Evolutionary conservation across 2,888 invertebrate genomes (phyloP).

Genomic region (Acanthacorydalis orientalis): DNA sequence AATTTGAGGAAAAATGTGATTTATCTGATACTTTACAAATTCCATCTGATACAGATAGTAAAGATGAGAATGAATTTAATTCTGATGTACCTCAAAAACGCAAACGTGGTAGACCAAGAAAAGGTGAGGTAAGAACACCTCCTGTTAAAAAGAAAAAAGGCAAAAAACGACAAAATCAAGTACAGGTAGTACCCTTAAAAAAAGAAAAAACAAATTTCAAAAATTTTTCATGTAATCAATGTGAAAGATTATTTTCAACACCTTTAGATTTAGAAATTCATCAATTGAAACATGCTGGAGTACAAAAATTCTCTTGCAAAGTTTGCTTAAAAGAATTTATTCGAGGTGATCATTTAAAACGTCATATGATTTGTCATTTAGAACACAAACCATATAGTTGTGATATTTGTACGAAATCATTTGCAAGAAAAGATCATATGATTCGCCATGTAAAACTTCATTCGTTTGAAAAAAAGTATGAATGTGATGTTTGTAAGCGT

Average conservation of each 20-base stretch:
- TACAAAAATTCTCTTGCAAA: background rate
- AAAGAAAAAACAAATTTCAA: background rate
- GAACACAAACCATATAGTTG: slow-evolving; percentile 24
- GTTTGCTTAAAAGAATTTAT: slow-evolving; percentile 28
- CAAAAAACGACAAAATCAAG: background rate
- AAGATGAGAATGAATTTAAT: background rate
- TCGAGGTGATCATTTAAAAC: slow-evolving; percentile 27
- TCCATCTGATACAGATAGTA: background rate
- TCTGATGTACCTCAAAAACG: background rate
- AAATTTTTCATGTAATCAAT: background rate
- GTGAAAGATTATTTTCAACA: background rate
- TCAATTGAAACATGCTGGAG: background rate
- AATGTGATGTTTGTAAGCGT: slow-evolving; percentile 31
- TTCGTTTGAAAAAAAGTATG: slow-evolving; percentile 17
- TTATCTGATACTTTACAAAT: background rate
- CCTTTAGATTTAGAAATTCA: slow-evolving; percentile 1
- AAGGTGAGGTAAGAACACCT: background rate
- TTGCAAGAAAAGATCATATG: slow-evolving; percentile 23
- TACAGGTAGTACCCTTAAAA: background rate
- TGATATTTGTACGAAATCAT: slow-evolving; percentile 25
- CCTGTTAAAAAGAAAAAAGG: background rate
- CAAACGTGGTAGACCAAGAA: slow-evolving; percentile 1
- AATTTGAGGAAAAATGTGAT: too few species aligned
- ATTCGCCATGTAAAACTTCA: slow-evolving; percentile 22
- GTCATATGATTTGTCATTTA: slow-evolving; percentile 29